Evolutionary conservation across 2,888 invertebrate genomes (phyloP).

Genomic region (Coelogynopora nodosa): DNA sequence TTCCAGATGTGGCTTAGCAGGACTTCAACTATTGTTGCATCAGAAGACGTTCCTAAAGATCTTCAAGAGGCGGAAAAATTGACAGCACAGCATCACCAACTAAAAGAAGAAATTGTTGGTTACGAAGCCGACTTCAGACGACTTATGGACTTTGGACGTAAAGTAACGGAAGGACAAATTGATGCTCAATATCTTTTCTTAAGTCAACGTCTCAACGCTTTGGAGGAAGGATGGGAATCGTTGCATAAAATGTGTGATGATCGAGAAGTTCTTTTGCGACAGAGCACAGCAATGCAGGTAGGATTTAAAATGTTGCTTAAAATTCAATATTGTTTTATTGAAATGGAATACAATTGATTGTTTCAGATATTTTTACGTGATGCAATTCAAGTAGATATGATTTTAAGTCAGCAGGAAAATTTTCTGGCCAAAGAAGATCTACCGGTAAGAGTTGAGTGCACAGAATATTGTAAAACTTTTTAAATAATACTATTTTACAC

Average conservation of each 20-base stretch:
- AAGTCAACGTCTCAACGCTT: slow-evolving; percentile 82
- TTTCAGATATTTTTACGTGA: slow-evolving; percentile 74
- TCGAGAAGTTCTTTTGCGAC: slow-evolving; percentile 84
- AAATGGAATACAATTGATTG: background rate
- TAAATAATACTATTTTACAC: no score
- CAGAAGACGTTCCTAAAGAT: slow-evolving; percentile 61
- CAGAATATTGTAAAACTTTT: no score
- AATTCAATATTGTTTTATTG: no score
- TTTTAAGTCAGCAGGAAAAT: slow-evolving; percentile 95
- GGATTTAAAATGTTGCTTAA: background rate
- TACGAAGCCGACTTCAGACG: slow-evolving; percentile 94
- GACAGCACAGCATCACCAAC: slow-evolving; percentile 91
- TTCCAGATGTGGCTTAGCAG: slow-evolving; percentile 99
- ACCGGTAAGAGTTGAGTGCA: slow-evolving; percentile 71
- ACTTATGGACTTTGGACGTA: slow-evolving; percentile 93
- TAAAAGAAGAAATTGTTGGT: slow-evolving; percentile 97
- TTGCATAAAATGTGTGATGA: slow-evolving; percentile 99
- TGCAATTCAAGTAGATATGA: slow-evolving; percentile 91
- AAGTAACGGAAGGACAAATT: slow-evolving; percentile 69
- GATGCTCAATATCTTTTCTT: slow-evolving; percentile 99
- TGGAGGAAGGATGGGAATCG: slow-evolving; percentile 98
- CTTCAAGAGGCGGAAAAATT: slow-evolving; percentile 84
- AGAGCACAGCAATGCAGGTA: slow-evolving; percentile 72
- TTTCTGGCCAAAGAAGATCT: slow-evolving; percentile 92
- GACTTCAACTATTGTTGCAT: slow-evolving; percentile 81